A percentile compares a stretch with the other conserved stretches of the same genome.
Conservation (phyloP, 2,888 invertebrate species). For the Heliconius ismenius region DNA sequence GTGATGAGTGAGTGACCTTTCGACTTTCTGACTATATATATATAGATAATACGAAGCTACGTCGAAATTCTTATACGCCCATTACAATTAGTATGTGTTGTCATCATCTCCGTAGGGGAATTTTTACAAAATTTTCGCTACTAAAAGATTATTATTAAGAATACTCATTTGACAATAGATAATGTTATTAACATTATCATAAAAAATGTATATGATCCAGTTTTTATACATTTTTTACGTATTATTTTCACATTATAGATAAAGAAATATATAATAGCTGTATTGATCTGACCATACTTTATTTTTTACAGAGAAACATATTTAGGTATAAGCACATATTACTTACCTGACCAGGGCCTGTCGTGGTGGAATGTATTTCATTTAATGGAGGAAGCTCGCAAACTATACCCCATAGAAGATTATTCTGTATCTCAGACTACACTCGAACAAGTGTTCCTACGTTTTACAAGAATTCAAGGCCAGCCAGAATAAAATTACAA, state of each 20-base stretch:
- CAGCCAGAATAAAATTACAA: conserved; percentile 39
- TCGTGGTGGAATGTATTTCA: conserved; percentile 87
- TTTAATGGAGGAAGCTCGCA: conserved; percentile 83
- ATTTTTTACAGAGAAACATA: conserved; percentile 83
- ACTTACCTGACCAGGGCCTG: conserved; percentile 80
- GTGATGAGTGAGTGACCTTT: too few species aligned
- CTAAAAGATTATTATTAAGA: neutral
- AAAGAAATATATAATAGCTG: neutral
- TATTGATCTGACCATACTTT: neutral
- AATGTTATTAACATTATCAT: too few species aligned
- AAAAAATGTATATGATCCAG: too few species aligned
- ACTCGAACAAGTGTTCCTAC: conserved; percentile 88
- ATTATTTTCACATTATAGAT: neutral
- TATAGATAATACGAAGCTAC: neutral
- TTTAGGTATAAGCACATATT: conserved; percentile 86
- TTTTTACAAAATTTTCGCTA: neutral
- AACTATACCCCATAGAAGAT: conserved; percentile 85
- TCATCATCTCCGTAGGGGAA: neutral
- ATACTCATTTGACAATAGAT: neutral
- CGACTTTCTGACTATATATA: too few species aligned
- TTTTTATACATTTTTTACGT: too few species aligned
- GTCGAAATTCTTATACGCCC: neutral
- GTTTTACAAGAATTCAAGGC: conserved; percentile 78
- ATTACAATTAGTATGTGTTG: neutral
- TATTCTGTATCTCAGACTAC: conserved; percentile 91